Evolutionary conservation across 2,888 invertebrate genomes (phyloP).

Genomic region (Drosophila atripex): DNA sequence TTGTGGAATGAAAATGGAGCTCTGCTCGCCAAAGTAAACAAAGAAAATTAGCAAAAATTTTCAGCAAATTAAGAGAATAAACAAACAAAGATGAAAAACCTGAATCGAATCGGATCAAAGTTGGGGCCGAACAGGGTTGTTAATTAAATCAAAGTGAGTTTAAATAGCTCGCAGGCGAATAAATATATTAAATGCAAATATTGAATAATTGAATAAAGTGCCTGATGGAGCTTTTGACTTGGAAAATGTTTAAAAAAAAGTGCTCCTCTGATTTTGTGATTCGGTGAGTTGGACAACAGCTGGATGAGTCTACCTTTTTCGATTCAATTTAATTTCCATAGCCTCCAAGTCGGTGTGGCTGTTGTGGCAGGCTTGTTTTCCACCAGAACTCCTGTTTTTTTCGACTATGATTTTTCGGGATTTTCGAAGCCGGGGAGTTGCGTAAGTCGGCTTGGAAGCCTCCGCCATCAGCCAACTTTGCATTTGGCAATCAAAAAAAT

Average conservation of each 20-base stretch:
- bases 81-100: constrained; percentile 33
- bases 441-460: constrained; percentile 25
- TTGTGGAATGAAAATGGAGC: constrained; percentile 23
- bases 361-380: constrained; percentile 41
- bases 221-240: background rate
- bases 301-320: constrained; percentile 17
- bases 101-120: constrained; percentile 27
- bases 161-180: constrained; percentile 17
- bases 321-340: constrained; percentile 41
- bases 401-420: background rate
- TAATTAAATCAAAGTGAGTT: constrained; percentile 39
- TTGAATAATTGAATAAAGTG: background rate
- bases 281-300: constrained; percentile 6
- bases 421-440: constrained; percentile 16
- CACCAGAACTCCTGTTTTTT: constrained; percentile 4
- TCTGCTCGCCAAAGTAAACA: constrained; percentile 53
- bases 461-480: constrained; percentile 38
- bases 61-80: constrained; percentile 58
- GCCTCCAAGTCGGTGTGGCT: constrained; percentile 32
- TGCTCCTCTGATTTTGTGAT: background rate
- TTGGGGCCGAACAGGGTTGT: constrained; percentile 12
- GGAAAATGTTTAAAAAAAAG: background rate
- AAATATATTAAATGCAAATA: constrained; percentile 22
- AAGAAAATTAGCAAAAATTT: constrained; percentile 67
- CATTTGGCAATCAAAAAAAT: constrained; percentile 72